Base-by-base conservation (phyloP, 2,888 invertebrate species). In the Criorhina ranunculi region DNA sequence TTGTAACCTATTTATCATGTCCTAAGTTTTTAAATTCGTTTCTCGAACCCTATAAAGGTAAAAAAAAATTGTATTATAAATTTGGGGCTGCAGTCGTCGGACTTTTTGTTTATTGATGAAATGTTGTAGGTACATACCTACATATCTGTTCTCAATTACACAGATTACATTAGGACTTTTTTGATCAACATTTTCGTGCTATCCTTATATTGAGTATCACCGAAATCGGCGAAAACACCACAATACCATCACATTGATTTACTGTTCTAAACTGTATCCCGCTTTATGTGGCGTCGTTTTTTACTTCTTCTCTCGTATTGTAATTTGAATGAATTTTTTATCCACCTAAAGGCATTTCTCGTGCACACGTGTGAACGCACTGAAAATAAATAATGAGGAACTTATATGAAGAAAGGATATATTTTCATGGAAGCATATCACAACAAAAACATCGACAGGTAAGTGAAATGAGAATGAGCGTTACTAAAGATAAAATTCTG, bases 331-430 rank as follows among this genome's bases (percentile, higher is more conserved):
- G 53, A 67, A 67, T 67, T 40, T 67, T 67, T 29, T 5, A 67
- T 67, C 17, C 31, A 67, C 40, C 37, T 67, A 37, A 53, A 42
- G 66, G 40, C 24, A 31, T 40, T 67, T 53, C 40, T 40, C 66
- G 29, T 49, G 49, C 29, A 67, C 66, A 67, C 66, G 66, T 67
- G 53, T 31, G 40, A 53, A 53, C 66, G 40, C 40, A 53, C 66
- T n/a, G 31, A 29, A 53, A 67, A 67, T 53, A 53, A 53, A 67
- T 53, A 53, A 67, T 67, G 40, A 67, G 29, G 31, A 53, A 24
- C 37, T 67, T 12, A 40, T 40, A 31, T 29, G 19, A 53, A 17
- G 17, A 53, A 53, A 15, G 53, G n/a, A 53, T 53, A 40, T 53
- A 67, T 67, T 53, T 40, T 29, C 66, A 31, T 42, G 51, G 5